A percentile compares a stretch with the other conserved stretches of the same genome.
Conservation (phyloP, 2,113 vertebrate species). For the Tretioscincus oriximinensis region DNA sequence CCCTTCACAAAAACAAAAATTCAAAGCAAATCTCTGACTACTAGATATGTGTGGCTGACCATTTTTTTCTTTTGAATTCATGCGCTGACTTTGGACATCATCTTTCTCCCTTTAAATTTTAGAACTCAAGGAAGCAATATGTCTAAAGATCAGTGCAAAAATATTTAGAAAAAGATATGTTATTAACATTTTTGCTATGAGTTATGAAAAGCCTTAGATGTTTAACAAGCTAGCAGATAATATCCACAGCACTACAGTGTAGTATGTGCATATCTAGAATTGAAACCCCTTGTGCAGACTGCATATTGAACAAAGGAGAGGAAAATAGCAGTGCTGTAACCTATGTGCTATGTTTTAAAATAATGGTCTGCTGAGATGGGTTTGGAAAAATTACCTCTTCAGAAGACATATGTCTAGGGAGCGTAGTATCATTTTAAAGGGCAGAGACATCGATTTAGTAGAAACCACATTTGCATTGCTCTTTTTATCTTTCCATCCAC, state of each 20-base stretch:
- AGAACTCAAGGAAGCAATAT: neutral
- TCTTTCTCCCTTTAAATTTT: neutral
- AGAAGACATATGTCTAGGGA: slow-evolving; percentile 34
- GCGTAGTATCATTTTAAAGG: slow-evolving; percentile 31
- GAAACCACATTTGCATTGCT: slow-evolving; percentile 16
- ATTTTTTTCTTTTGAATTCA: too few relatives aligned
- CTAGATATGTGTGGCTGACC: too few relatives aligned
- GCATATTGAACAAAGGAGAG: slow-evolving; percentile 25
- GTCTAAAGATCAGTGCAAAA: neutral
- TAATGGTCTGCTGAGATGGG: slow-evolving; percentile 34
- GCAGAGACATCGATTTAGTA: slow-evolving; percentile 13
- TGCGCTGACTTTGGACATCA: too few relatives aligned
- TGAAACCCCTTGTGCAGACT: slow-evolving; percentile 24
- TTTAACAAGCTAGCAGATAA: neutral
- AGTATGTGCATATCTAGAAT: neutral
- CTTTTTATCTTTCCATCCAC: slow-evolving; percentile 39
- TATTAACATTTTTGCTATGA: neutral
- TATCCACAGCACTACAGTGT: fast-evolving
- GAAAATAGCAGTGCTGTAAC: slow-evolving; percentile 11
- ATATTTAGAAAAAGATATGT: neutral
- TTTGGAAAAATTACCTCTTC: slow-evolving; percentile 2
- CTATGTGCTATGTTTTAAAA: slow-evolving; percentile 19
- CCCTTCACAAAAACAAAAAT: too few relatives aligned
- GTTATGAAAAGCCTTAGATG: slow-evolving; percentile 5
- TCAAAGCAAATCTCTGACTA: too few relatives aligned